Conservation (phyloP, 2,113 vertebrate genomes). For the Sylvicapra grimmia region DNA sequence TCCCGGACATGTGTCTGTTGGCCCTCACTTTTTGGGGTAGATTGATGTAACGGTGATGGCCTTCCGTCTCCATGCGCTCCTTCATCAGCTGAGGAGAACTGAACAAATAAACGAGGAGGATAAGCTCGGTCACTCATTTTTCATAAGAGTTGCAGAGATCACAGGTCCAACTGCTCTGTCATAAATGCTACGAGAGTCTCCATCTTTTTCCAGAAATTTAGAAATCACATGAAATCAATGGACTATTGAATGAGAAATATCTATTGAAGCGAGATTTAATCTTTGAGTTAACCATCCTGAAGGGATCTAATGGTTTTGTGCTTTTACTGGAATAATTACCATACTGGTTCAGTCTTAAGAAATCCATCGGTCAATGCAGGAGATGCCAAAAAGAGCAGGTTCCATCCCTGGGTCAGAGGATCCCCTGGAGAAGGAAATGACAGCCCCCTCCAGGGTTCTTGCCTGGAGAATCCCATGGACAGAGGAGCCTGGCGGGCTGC, state of each 20-base stretch:
- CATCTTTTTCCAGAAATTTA: neutral
- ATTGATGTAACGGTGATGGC: neutral
- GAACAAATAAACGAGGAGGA: neutral
- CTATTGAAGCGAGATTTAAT: neutral
- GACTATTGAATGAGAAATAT: neutral
- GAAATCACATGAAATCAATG: neutral
- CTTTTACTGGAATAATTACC: neutral
- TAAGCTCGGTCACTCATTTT: neutral
- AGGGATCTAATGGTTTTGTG: neutral
- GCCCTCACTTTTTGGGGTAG: neutral
- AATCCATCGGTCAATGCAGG: neutral
- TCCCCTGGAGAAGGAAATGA: neutral
- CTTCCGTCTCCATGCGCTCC: neutral
- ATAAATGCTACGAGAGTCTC: neutral
- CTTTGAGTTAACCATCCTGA: neutral
- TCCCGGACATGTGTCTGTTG: neutral
- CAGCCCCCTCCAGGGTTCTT: neutral
- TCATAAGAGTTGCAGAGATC: neutral
- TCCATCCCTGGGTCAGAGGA: neutral
- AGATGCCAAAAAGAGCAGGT: neutral
- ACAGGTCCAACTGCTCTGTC: neutral
- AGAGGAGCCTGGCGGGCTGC: neutral
- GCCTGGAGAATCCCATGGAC: neutral
- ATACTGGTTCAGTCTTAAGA: neutral
- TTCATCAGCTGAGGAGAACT: neutral